Evolutionary conservation across 1,140 invertebrate genomes (phyloP), one percentile per base, ranked within the genome.

Genomic region (Achatina immaculata): DNA sequence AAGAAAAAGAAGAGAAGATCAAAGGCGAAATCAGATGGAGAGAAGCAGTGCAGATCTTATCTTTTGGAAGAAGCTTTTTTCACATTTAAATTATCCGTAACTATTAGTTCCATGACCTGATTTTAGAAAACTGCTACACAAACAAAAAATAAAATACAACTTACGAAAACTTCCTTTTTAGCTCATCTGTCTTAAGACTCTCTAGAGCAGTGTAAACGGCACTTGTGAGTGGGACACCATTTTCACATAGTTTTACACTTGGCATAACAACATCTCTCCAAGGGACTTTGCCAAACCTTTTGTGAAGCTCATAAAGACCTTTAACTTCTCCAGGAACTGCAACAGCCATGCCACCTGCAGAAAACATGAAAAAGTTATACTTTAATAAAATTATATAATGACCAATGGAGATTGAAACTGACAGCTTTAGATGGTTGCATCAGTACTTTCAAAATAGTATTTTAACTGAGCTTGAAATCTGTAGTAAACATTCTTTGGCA

Each of bases 251-350:
- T 69, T 38, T 69, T 7, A 69, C 66, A 36, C n/a, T 69, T 69
- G 66, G 66, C 66, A 69, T 69, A 36, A 76, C 74, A 76, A 51
- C 31, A 7, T 38, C 74, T 38, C 51, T 58, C 74, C 48, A 51
- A 36, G 48, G 34, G 16, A 76, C 48, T 36, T 62, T 42, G 14
- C 48, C 74, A 62, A 51, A 62, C 48, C 24, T 62, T 58, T 40
- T 48, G n/a, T 48, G 42, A 28, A 51, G 16, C 34, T 58, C 74
- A 76, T 55, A 76, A 34, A 76, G 31, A 36, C 74, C 74, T 38
- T 58, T 58, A 0, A 55, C 43, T 36, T 58, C 34, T n/a, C 42
- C 72, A 74, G 42, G 48, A 16, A 74, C 42, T 19, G 28, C 42
- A n/a, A 74, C 34, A 48, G 42, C 42, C 72, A 74, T 55, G 34